Percentiles rank a stretch among this genome's conserved stretches.
phyloP scores from a whole-genome alignment of 2,888 invertebrate species.

The Timandra comae region DNA sequence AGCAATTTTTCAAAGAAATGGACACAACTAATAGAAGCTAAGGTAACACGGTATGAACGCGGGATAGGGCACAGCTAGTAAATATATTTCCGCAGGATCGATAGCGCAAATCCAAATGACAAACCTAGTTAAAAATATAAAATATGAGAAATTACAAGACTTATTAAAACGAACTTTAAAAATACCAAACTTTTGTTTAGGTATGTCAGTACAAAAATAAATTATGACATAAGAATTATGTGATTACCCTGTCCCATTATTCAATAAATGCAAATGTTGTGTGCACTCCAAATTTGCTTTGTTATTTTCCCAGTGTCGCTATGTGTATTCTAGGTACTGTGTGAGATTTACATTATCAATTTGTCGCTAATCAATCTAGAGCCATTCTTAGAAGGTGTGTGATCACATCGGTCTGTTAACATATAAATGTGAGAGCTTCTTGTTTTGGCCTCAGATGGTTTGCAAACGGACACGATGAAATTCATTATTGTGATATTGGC shows the following conservation, averaged over 20 bases:
- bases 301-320: constrained; percentile 38
- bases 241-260: constrained; percentile 21
- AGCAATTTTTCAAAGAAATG: too few species aligned
- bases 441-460: constrained; percentile 15
- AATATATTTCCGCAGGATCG: too few species aligned
- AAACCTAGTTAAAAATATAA: too few species aligned
- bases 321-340: constrained; percentile 20
- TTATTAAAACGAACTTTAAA: too few species aligned
- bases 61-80: too few species aligned
- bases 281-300: constrained; percentile 26
- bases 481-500: constrained; percentile 17
- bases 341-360: constrained; percentile 38
- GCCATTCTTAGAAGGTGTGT: constrained; percentile 47
- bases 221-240: constrained; percentile 24
- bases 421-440: constrained; percentile 39
- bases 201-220: too few species aligned
- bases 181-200: too few species aligned
- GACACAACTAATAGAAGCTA: too few species aligned
- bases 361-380: constrained; percentile 26
- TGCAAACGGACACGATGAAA: constrained; percentile 20
- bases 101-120: too few species aligned
- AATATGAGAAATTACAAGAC: too few species aligned
- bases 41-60: too few species aligned
- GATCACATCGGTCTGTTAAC: constrained; percentile 22
- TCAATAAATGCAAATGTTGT: constrained; percentile 18